These are phyloP conservation scores for Pollenia angustigena DNA, from an alignment of 2,888 invertebrate species.

Conservation along the genomic window DNA sequence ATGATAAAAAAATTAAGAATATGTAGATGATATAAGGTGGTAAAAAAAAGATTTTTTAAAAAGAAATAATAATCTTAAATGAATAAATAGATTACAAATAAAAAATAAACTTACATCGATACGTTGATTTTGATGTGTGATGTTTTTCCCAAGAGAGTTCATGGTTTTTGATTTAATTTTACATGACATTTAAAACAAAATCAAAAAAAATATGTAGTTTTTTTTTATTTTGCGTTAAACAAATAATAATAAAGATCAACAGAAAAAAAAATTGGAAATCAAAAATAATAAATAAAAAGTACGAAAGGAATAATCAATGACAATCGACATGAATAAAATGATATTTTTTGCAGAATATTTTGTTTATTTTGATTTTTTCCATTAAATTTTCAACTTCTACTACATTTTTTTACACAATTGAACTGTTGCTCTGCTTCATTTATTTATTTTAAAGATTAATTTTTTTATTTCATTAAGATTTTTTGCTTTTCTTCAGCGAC, in stretches of 20 bases:
- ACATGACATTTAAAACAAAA: conserved; percentile 71
- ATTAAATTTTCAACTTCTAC: conserved; percentile 42
- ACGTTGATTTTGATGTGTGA: conserved; percentile 66
- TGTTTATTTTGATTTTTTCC: conserved; percentile 27
- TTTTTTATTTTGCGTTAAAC: conserved; percentile 35
- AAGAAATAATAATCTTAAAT: conserved; percentile 31
- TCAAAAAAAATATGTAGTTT: conserved; percentile 12
- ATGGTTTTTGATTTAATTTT: conserved; percentile 69
- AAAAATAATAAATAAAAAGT: conserved; percentile 40
- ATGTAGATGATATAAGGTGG: background rate
- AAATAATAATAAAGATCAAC: conserved; percentile 5
- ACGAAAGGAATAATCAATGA: conserved; percentile 51
- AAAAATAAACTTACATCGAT: conserved; percentile 68
- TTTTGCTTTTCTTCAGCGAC: conserved; percentile 46
- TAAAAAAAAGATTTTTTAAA: too few species aligned
- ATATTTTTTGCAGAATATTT: conserved; percentile 43
- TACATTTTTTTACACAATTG: conserved; percentile 44
- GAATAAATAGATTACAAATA: conserved; percentile 13
- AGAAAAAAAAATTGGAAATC: conserved; percentile 28
- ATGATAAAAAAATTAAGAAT: conserved; percentile 7
- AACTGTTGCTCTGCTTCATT: conserved; percentile 59
- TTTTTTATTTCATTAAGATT: conserved; percentile 22
- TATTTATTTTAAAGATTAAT: conserved; percentile 26
- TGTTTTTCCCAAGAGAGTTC: conserved; percentile 71
- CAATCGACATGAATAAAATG: conserved; percentile 50